Conservation (phyloP, 2,888 invertebrate species). For the Drosophila robusta region DNA sequence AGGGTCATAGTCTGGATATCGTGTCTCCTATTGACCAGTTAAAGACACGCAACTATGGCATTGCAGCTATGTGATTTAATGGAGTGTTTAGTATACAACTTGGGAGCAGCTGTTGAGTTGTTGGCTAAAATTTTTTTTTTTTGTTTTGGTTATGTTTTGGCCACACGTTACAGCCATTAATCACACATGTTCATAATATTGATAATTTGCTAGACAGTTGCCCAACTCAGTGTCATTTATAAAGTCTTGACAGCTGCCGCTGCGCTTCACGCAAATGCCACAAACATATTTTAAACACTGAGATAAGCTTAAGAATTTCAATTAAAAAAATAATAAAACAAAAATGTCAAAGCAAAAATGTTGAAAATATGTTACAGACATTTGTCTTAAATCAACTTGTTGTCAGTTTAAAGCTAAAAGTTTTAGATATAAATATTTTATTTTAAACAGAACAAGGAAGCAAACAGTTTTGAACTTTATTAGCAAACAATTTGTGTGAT, state of each 20-base stretch:
- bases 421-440: background rate
- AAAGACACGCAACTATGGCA: constrained; percentile 1
- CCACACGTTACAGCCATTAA: constrained; percentile 43
- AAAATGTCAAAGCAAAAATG: background rate
- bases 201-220: constrained; percentile 49
- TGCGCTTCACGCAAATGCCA: constrained; percentile 5
- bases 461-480: background rate
- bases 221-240: constrained; percentile 25
- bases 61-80: constrained; percentile 27
- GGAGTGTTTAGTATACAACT: background rate
- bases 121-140: constrained; percentile 15
- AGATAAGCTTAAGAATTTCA: constrained; percentile 33
- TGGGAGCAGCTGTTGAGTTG: constrained; percentile 25
- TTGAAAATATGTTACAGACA: background rate
- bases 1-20: background rate
- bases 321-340: constrained; percentile 19
- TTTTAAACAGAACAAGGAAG: background rate
- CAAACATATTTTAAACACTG: constrained; percentile 3
- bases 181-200: constrained; percentile 62
- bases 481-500: background rate
- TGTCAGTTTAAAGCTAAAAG: background rate
- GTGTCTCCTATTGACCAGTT: background rate
- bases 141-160: background rate
- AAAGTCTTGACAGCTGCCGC: constrained; percentile 28
- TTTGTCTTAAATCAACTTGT: constrained; percentile 1